Evolutionary conservation across 2,797 vertebrate species (phyloP), one percentile per base, ranked within the genome.

Genomic region (Salmo trutta): DNA sequence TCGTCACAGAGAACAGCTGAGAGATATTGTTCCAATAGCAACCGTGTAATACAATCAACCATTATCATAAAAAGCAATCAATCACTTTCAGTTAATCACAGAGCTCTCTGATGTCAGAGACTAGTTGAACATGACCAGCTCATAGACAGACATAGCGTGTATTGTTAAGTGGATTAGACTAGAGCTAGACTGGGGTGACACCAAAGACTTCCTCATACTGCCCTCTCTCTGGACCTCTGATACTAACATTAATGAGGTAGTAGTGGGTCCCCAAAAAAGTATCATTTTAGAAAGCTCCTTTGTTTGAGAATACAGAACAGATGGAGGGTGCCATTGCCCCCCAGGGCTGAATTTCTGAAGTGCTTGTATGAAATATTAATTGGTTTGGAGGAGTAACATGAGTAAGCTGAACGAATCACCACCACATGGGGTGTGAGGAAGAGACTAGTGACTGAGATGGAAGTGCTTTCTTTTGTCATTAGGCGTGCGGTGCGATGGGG

Each of bases 221-320:
- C 64, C 74, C 73, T 79, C 81, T 87, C 69, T 31, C 47, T 54
- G 51, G 66, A 31, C 36, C 36, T 36, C 36, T 36, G 36, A 36
- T 36, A 36, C 36, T 7, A 36, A 36, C 41, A 88, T 73, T 8
- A 41, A 41, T 33, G 80, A 77, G 89, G 78, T 84, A 89, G 91
- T 91, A 89, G 91, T 88, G 83, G 79, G 53, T 76, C 77, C 87
- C 41, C 1, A 84, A 90, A 93, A 92, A 91, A 91, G 90, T 84
- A 12, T 76, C 1, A 54, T 88, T 86, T 86, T 53, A 85, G 79
- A 88, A 77, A 79, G 81, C 24, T 79, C 75, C 85, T 89, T 89
- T 87, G 86, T 90, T 82, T 27, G 52, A 54, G 65, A 82, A 86
- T 33, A 29, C 81, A 29, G 80, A 53, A 33, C 69, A 29, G 82